Percentiles rank a stretch among this genome's conserved stretches.
Conservation (phyloP, 2,888 invertebrate genomes). For the Eristalis intricaria region DNA sequence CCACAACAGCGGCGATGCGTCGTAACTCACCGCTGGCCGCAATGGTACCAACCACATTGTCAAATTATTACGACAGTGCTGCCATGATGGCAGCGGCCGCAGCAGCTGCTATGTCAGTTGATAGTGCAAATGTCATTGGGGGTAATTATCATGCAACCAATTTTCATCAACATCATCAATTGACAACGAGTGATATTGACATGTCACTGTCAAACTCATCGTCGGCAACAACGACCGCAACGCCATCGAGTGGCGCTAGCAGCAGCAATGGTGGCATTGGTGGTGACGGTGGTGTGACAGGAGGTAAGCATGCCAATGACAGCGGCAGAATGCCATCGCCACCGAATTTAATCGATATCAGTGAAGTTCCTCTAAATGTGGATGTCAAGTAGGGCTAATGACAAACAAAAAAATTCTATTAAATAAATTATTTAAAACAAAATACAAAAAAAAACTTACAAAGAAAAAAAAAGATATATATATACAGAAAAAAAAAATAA, state of each 20-base stretch:
- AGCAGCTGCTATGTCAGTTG: slow-evolving; percentile 77
- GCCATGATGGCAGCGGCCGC: slow-evolving; percentile 81
- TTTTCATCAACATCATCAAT: slow-evolving; percentile 79
- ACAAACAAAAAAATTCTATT: slow-evolving; percentile 51
- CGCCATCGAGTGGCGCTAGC: slow-evolving; percentile 52
- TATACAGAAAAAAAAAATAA: slow-evolving; percentile 60
- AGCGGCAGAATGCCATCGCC: slow-evolving; percentile 76
- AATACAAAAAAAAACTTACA: slow-evolving; percentile 66
- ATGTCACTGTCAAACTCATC: slow-evolving; percentile 69
- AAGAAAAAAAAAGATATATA: slow-evolving; percentile 44
- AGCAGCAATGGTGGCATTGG: background rate
- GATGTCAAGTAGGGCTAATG: slow-evolving; percentile 80
- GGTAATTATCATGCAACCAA: slow-evolving; percentile 40
- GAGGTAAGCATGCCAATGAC: slow-evolving; percentile 56
- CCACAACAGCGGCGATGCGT: slow-evolving; percentile 77
- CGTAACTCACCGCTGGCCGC: slow-evolving; percentile 68
- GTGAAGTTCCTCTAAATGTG: slow-evolving; percentile 81
- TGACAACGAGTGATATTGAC: slow-evolving; percentile 75
- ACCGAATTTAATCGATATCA: slow-evolving; percentile 81
- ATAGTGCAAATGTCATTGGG: slow-evolving; percentile 53
- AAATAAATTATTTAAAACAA: slow-evolving; percentile 71
- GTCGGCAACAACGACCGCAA: slow-evolving; percentile 57
- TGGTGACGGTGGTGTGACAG: background rate
- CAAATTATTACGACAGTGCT: slow-evolving; percentile 81
- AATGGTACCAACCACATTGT: slow-evolving; percentile 74